A percentile compares a stretch with the other conserved stretches of the same genome.
phyloP scores from a whole-genome alignment of 2,888 invertebrate genomes.

The Gasteruption jaculator region DNA sequence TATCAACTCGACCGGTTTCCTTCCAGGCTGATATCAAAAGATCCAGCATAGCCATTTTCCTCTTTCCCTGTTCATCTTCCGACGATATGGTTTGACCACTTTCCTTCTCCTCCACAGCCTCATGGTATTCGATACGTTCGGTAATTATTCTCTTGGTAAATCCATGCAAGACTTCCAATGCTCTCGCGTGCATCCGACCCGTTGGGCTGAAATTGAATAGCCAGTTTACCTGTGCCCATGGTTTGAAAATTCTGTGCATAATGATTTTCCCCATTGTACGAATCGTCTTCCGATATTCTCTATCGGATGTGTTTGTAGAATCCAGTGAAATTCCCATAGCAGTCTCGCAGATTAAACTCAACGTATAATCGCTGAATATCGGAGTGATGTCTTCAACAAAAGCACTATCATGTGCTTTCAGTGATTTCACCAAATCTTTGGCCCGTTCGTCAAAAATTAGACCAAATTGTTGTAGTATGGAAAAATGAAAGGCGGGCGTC shows the following conservation, averaged over 20 bases:
- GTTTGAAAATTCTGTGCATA: conserved; percentile 44
- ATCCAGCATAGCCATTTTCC: conserved; percentile 40
- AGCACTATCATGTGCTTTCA: too few species aligned
- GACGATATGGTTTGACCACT: too few species aligned
- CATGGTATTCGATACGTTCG: conserved; percentile 34
- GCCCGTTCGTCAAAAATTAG: conserved; percentile 51
- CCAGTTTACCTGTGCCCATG: conserved; percentile 58
- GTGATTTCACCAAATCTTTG: conserved; percentile 38
- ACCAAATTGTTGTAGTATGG: conserved; percentile 54
- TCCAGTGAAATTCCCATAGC: conserved; percentile 27
- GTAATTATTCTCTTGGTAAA: conserved; percentile 53
- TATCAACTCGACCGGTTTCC: conserved; percentile 29
- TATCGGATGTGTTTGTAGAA: conserved; percentile 12
- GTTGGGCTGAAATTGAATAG: conserved; percentile 56
- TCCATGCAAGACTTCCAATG: conserved; percentile 53
- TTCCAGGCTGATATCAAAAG: conserved; percentile 36
- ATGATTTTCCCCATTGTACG: conserved; percentile 18
- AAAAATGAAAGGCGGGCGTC: conserved; percentile 66
- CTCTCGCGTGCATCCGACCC: conserved; percentile 53
- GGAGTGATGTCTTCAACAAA: conserved; percentile 55
- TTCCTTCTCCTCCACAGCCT: too few species aligned
- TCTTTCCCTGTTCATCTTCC: too few species aligned
- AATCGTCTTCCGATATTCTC: conserved; percentile 25
- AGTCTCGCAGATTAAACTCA: conserved; percentile 65
- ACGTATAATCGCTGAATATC: conserved; percentile 58